phyloP scores from a whole-genome alignment of 2,113 vertebrate species.

The Ameiurus melas region DNA sequence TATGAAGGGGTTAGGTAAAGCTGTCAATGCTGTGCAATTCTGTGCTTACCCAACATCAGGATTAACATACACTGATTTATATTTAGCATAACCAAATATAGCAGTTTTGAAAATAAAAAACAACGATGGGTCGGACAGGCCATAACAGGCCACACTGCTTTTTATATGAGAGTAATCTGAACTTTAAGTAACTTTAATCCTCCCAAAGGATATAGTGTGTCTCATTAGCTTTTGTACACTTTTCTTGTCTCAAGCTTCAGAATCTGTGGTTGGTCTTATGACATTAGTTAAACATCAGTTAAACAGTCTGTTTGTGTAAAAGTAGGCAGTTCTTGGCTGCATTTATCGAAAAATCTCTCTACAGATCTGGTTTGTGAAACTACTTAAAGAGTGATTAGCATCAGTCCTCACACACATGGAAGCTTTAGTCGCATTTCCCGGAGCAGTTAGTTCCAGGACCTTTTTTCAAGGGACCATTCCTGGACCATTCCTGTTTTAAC shows the following conservation, averaged over 20 bases:
- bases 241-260: neutral
- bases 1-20: neutral
- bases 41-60: neutral
- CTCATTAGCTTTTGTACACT: neutral
- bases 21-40: neutral
- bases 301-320: neutral
- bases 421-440: too few relatives aligned
- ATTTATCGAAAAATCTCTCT: neutral
- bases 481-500: too few relatives aligned
- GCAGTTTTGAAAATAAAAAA: neutral
- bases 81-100: neutral
- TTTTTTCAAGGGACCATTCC: too few relatives aligned
- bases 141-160: neutral
- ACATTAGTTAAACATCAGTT: too few relatives aligned
- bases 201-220: neutral
- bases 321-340: neutral
- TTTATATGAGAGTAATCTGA: neutral
- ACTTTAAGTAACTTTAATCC: neutral
- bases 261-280: neutral
- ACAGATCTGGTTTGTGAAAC: neutral
- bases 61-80: neutral
- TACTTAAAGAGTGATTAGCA: neutral
- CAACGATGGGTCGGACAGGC: neutral
- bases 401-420: neutral
- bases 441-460: too few relatives aligned